A percentile compares a stretch with the other conserved stretches of the same genome.
phyloP scores from a whole-genome alignment of 2,888 invertebrate species.

The Cyclophora albipunctata region DNA sequence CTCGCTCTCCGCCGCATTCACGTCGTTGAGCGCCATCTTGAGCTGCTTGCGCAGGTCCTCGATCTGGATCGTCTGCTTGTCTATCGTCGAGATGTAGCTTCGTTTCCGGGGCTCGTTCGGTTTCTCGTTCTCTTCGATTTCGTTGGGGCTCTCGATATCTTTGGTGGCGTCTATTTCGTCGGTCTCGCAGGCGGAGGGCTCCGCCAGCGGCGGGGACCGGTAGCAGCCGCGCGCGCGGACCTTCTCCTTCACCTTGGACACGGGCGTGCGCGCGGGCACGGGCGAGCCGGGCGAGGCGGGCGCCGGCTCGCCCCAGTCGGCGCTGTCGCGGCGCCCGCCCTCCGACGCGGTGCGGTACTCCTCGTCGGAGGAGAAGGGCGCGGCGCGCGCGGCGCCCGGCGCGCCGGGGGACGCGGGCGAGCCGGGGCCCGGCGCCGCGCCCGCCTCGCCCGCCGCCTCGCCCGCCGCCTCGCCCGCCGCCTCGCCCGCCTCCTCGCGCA shows the following conservation, averaged over 20 bases:
- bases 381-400: slow-evolving; percentile 79
- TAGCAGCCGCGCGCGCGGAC: slow-evolving; percentile 74
- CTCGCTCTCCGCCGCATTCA: slow-evolving; percentile 82
- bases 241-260: slow-evolving; percentile 70
- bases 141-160: slow-evolving; percentile 41
- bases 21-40: slow-evolving; percentile 76
- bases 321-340: slow-evolving; percentile 85
- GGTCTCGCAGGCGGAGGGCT: slow-evolving; percentile 73
- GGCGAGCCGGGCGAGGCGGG: slow-evolving; percentile 73
- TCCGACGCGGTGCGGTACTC: slow-evolving; percentile 92
- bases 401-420: slow-evolving; percentile 77
- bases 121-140: slow-evolving; percentile 64
- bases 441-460: slow-evolving; percentile 36
- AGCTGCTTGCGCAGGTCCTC: slow-evolving; percentile 82
- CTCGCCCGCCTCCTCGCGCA: slow-evolving; percentile 60
- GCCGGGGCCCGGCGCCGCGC: slow-evolving; percentile 56
- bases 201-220: slow-evolving; percentile 67
- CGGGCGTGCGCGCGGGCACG: slow-evolving; percentile 76
- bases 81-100: slow-evolving; percentile 73
- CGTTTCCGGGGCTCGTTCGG: slow-evolving; percentile 66
- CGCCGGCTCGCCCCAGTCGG: slow-evolving; percentile 85
- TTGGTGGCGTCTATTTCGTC: slow-evolving; percentile 73
- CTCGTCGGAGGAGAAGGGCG: slow-evolving; percentile 88
- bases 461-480: slow-evolving; percentile 60
- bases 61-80: slow-evolving; percentile 80